phyloP scores from a whole-genome alignment of 1,140 invertebrate genomes.

The Zaprionus inermis region DNA sequence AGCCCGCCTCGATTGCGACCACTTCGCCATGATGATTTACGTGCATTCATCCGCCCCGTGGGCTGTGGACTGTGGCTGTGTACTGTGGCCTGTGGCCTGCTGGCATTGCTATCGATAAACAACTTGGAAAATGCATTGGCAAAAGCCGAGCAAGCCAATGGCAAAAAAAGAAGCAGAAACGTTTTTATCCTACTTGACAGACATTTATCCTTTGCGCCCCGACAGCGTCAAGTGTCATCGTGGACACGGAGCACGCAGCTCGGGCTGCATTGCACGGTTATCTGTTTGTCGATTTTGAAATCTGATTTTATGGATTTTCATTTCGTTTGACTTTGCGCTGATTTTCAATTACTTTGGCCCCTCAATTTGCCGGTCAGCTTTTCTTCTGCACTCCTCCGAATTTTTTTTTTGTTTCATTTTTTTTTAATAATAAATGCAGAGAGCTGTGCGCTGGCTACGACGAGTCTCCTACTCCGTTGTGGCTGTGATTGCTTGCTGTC shows the following conservation, averaged over 20 bases:
- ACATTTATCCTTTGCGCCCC: conserved; percentile 47
- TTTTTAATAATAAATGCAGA: conserved; percentile 65
- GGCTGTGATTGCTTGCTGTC: too few species aligned
- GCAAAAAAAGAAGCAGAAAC: conserved; percentile 38
- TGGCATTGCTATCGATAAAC: conserved; percentile 75
- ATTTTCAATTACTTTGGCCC: conserved; percentile 65
- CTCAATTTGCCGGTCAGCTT: not conserved
- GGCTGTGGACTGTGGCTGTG: too few species aligned
- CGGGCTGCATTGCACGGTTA: conserved; percentile 28
- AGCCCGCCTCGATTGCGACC: conserved; percentile 6
- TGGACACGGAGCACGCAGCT: conserved; percentile 18
- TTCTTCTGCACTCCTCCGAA: not conserved
- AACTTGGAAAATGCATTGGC: conserved; percentile 79
- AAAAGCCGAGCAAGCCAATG: conserved; percentile 11
- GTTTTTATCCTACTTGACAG: conserved; percentile 39
- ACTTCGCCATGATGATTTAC: conserved; percentile 58
- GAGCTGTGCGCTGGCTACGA: not conserved
- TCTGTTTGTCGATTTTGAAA: conserved; percentile 79
- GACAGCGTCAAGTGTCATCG: conserved; percentile 46
- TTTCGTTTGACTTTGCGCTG: conserved; percentile 78
- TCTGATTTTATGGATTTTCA: conserved; percentile 81
- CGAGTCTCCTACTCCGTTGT: not conserved
- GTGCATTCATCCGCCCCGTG: conserved; percentile 34
- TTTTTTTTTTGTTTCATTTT: not conserved
- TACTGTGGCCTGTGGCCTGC: too few species aligned